Percentiles rank a stretch among this genome's conserved stretches.
Evolutionary conservation across 2,888 invertebrate genomes (phyloP).

Genomic region (Tridacna gigas): DNA sequence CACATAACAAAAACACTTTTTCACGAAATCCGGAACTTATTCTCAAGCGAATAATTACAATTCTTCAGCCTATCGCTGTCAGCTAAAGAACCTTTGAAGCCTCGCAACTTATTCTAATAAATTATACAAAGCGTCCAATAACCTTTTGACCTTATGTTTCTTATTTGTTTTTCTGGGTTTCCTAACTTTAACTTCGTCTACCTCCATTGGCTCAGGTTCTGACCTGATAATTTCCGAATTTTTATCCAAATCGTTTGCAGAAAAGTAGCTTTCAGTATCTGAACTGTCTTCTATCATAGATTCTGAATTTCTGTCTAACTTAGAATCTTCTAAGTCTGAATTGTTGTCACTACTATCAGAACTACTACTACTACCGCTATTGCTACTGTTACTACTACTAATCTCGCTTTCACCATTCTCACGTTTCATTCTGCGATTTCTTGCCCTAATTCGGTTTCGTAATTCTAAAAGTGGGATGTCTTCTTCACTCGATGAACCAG

Average conservation of each 20-base stretch:
- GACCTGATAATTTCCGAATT: background rate
- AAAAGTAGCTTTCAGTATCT: constrained; percentile 13
- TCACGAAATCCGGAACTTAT: background rate
- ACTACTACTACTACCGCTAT: background rate
- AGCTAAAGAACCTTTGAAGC: background rate
- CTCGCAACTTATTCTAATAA: constrained; percentile 8
- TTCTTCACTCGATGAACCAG: constrained; percentile 22
- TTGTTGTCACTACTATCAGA: background rate
- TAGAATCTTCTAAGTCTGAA: background rate
- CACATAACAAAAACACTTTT: background rate
- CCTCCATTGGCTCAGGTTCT: background rate
- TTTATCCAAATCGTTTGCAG: background rate
- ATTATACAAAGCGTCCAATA: background rate
- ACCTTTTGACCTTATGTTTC: constrained; percentile 1
- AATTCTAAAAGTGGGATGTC: constrained; percentile 21
- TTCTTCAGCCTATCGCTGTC: too few relatives aligned
- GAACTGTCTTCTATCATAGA: background rate
- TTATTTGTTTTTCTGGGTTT: background rate
- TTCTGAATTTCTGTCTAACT: background rate
- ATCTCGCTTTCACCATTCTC: constrained; percentile 7
- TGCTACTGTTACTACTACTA: constrained; percentile 6
- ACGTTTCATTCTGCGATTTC: constrained; percentile 12
- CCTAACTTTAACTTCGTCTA: background rate
- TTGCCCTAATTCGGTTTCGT: background rate
- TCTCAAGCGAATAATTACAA: too few relatives aligned